Evolutionary conservation across 2,113 vertebrate species (phyloP), one percentile per base, ranked within the genome.

Genomic region (Tor tambroides): DNA sequence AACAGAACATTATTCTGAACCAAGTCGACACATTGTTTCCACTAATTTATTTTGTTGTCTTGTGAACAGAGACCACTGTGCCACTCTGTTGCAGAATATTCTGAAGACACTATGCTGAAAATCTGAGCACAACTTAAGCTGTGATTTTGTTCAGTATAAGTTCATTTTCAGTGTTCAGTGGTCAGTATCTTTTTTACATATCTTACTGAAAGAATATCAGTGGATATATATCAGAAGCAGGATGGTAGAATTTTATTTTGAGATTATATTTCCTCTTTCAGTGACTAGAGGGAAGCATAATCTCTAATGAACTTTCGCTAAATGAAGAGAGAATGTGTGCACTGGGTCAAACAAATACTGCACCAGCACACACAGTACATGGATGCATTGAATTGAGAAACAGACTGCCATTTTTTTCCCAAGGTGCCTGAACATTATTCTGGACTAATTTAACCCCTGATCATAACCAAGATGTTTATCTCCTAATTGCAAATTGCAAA

Each of bases 401-500:
- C 71, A 75, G 32, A 23, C 30, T 32, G 69, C 35, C 41, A 46
- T 23, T 28, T 23, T 14, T 49, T 49, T 14, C 41, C 79, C 3
- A 71, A 51, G 65, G 61, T 83, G 17, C 6, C 28, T 11, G 81
- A 35, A 49, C 8, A 78, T 78, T 2, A 54, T 21, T 49, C 49
- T 9, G 7, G 46, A 32, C 76, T 78, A 78, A 78, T 78, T 78
- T 78, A 78, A 78, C 49, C 76, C 75, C 26, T n/a, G 81, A 71
- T 30, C 41, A 54, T 83, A 71, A 71, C 26, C 63, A 51, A 54
- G 63, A 71, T 83, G 43, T 51, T 71, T 83, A 71, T 83, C 43
- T 71, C 41, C 26, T 83, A 83, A 83, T 83, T 83, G 80, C 49
- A 56, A n/a, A n/a, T n/a, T n/a, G n/a, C n/a, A n/a, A n/a, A n/a